Base-by-base conservation (phyloP, 1,140 invertebrate species). In the Lethrus apterus region DNA sequence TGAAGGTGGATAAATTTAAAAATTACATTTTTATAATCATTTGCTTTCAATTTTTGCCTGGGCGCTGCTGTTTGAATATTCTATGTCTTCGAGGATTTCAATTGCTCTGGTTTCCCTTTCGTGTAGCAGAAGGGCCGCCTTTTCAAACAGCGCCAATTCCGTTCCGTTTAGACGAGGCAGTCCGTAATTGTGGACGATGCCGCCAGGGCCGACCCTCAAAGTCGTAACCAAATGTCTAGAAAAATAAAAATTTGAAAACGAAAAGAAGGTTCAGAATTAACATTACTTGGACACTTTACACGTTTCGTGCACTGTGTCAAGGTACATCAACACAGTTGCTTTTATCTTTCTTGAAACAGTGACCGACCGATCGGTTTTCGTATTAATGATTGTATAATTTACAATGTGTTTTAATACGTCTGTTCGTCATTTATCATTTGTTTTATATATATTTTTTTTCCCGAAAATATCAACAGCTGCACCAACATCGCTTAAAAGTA, bases 161-260 rank as follows among this genome's bases (percentile, higher is more conserved):
- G 57, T 34, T 10, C 50, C 49, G 1, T 44, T 55, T 9, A 66
- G 35, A 14, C 46, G 31, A 10, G 60, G 64, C 1, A 66, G 11
- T 8, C 62, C 62, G 38, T 48, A 64, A 41, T 66, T 66, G 35
- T 64, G 57, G 2, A 51, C 48, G 14, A 64, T 51, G 15, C 62
- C 62, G 7, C 40, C 43, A 53, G 48, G 43, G 2, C 60, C 60
- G 43, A 64, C 59, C 13, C 53, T 47, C 0, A 66, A 52, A 1
- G 54, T 60, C 10, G 47, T 50, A 17, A 62, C 58, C 24, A 66
- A 38, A 51, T 64, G 51, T 46, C 59, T 61, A 40, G 2, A 29
- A 26, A 26, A 26, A n/a, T 26, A n/a, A n/a, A 26, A 26, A 26
- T 26, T 7, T n/a, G 5, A 7, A 26, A 26, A 26, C 5, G 5